A percentile compares a stretch with the other conserved stretches of the same genome.
Conservation (phyloP, 2,113 vertebrate species). For the Herpailurus yagouaroundi region DNA sequence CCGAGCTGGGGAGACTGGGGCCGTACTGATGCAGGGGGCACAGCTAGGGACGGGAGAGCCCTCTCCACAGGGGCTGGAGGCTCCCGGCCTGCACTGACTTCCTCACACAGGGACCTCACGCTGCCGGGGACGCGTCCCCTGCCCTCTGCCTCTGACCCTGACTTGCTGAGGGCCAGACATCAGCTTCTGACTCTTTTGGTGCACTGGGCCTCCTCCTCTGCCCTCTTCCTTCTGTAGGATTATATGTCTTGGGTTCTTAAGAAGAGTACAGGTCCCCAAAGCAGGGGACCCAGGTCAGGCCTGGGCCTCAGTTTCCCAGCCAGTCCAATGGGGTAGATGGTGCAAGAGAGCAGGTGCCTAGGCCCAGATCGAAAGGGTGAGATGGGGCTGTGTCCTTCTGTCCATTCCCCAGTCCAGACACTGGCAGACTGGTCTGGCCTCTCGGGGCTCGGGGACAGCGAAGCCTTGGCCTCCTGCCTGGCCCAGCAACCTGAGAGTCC, state of each 20-base stretch:
- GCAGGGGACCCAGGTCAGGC: neutral
- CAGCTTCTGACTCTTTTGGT: neutral
- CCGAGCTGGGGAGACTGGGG: neutral
- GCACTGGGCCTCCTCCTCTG: neutral
- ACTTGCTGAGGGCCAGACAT: neutral
- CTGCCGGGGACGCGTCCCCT: neutral
- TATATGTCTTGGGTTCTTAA: neutral
- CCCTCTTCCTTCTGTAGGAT: neutral
- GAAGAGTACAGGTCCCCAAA: neutral
- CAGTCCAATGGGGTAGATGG: neutral
- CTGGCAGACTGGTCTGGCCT: too few relatives aligned
- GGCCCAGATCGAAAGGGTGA: neutral
- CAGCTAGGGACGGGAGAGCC: neutral
- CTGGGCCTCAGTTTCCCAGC: neutral
- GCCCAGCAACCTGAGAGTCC: neutral
- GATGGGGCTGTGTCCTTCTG: neutral
- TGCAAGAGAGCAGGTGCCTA: neutral
- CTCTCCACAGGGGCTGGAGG: too few relatives aligned
- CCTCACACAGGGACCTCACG: neutral
- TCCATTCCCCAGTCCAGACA: neutral
- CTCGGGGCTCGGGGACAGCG: neutral
- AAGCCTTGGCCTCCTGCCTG: neutral
- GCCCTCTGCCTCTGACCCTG: neutral
- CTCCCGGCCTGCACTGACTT: neutral
- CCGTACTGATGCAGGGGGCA: neutral